Evolutionary conservation across 1,140 invertebrate genomes (phyloP).

Genomic region (Brachionus angularis): DNA sequence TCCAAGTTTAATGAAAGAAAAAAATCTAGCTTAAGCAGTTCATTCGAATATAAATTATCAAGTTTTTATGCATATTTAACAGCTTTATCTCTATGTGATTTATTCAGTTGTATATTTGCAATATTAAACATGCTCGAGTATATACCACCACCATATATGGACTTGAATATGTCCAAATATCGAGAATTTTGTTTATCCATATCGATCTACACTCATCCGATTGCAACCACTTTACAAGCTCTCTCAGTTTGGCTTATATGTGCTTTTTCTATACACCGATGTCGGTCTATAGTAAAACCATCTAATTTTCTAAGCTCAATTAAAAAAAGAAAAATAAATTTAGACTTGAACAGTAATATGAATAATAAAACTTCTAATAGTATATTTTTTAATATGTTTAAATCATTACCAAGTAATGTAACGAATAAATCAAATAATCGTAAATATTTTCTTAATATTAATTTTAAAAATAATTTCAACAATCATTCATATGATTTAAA

Average conservation of each 20-base stretch:
- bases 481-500: neutral
- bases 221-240: constrained; percentile 27
- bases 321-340: neutral
- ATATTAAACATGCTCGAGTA: constrained; percentile 39
- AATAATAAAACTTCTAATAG: neutral
- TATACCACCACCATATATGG: constrained; percentile 37
- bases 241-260: constrained; percentile 32
- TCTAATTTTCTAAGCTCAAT: constrained; percentile 18
- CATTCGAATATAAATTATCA: constrained; percentile 30
- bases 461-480: constrained; percentile 14
- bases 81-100: constrained; percentile 17
- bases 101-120: constrained; percentile 35
- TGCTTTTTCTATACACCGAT: constrained; percentile 39
- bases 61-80: constrained; percentile 37
- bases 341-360: neutral
- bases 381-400: no score
- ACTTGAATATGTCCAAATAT: constrained; percentile 7
- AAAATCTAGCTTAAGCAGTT: neutral
- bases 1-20: neutral
- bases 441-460: neutral
- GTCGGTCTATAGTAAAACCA: constrained; percentile 16
- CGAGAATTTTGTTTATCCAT: constrained; percentile 4
- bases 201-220: constrained; percentile 36
- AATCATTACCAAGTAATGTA: no score
- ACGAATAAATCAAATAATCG: no score